Base-by-base conservation (phyloP, 2,888 invertebrate genomes). In the Dinocampus coccinellae region DNA sequence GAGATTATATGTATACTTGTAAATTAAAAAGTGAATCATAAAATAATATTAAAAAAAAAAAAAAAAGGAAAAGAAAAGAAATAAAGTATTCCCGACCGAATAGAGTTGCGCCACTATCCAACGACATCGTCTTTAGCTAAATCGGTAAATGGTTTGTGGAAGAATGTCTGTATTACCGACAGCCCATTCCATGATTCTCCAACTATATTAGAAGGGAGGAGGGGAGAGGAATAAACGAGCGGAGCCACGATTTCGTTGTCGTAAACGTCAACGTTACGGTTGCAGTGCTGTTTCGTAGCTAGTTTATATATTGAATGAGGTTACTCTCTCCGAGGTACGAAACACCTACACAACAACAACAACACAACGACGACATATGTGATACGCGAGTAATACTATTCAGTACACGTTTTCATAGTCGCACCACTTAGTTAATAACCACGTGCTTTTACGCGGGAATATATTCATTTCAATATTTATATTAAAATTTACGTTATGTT, bases 211-310 rank as follows among this genome's bases (percentile, higher is more conserved):
- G 73, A 72, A 71, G 73, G 70, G 70, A n/a, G n/a, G n/a, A n/a
- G n/a, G n/a, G n/a, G n/a, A n/a, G n/a, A n/a, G 78, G 83, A 82
- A 83, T 82, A 87, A 87, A 87, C 87, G 86, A 86, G 84, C 84
- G 81, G 78, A 85, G 85, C 87, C 82, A 85, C 87, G 87, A 87
- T 87, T 87, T 87, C 86, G 85, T 85, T 83, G 85, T 87, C 87
- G 87, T 87, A 87, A 87, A 87, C 87, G 87, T 87, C 87, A 87
- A 84, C 85, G 86, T 87, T 87, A 87, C 86, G 87, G 85, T 87
- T 87, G 87, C 87, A 85, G 85, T 83, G 86, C 86, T 86, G 84
- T 86, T 47, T 87, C 83, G 81, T 84, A 79, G 85, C 84, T 85
- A 82, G 85, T 85, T 87, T 47, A 47, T 87, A 87, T 87, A 87